Evolutionary conservation across 2,888 invertebrate species (phyloP), one percentile per base, ranked within the genome.

Genomic region (Epinotia ramella): DNA sequence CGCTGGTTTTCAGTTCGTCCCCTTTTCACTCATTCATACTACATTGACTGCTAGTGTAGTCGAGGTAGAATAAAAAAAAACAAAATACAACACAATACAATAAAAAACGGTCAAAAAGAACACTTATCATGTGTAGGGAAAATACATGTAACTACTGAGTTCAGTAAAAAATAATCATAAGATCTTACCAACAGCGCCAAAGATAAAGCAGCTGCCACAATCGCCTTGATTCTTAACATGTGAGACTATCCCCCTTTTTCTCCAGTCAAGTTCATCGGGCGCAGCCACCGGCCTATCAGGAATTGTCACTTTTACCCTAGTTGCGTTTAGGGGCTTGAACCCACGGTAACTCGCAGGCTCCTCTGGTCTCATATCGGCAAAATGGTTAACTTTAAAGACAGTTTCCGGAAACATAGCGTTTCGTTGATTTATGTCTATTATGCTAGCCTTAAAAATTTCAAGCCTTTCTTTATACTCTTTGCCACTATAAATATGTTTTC

Each of bases 181-280:
- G 6, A 24, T 46, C 75, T 65, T 68, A 80, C 80, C 79, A 13
- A 70, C 59, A 28, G 77, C 59, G 9, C 79, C 73, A 33, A 80
- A 80, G 65, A 97, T 95, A 97, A 97, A 98, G 91, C 97, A 97
- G 2, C 97, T 96, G 56, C 97, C 97, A 85, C 97, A 97, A 77
- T 94, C 93, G 68, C 96, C 96, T 92, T 98, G 97, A 91, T 97
- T 95, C 86, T 97, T 97, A 20, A 97, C 95, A 40, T 28, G 71
- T 5, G 71, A 40, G 2, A 71, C 63, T 20, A 63, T 40, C 3
- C 62, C 53, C 16, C 40, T 7, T 18, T 63, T 40, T 1, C 63
- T 33, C 63, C 63, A 71, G 16, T 71, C 71, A 1, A 63, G 40
- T 33, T 33, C 18, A 12, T 13, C 9, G 1, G 56, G 63, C 4